Base-by-base conservation (phyloP, 2,888 invertebrate genomes). In the Plusia festucae region DNA sequence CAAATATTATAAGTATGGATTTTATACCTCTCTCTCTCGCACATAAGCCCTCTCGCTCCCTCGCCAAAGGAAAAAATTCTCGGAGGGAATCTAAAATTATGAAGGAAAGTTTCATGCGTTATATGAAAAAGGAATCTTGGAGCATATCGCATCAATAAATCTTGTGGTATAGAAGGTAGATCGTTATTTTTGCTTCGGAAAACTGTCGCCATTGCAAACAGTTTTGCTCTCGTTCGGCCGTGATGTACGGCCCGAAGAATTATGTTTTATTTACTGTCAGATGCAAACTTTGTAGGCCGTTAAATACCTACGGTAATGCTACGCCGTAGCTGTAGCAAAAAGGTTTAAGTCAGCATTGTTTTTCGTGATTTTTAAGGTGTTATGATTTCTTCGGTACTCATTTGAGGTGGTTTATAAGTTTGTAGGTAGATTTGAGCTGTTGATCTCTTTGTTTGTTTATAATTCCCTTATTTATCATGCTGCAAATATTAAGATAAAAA, bases 1-100 rank as follows among this genome's bases (percentile, higher is more conserved):
- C 94, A 94, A 95, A 95, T 95, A 95, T 95, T 93, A 95, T 93
- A 94, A 94, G 94, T 95, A 95, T 95, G 94, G 95, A 95, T 94
- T 94, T 94, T 94, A 90, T 90, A 84, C 85, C 82, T 83, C 73
- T 92, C 91, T 85, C 91, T 75, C 83, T 92, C 91, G 79, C 76
- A 79, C 90, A 27, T 65, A 52, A 66, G 40, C 65, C 58, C 82
- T 85, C 80, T 90, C 65, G 46, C 90, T 88, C 89, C 84, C 84
- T 90, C 86, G 81, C 79, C 90, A 84, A 84, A 86, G 88, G 91
- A 93, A 93, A 92, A 93, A 93, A 92, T 88, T 83, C 91, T 86
- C 88, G 79, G 85, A 89, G 91, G 89, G 90, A 93, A 90, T 93
- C 90, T 93, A 93, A 93, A 93, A 91, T 94, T 91, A 93, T 92